Conservation (phyloP, 2,113 vertebrate species). For the Chrysemys picta region DNA sequence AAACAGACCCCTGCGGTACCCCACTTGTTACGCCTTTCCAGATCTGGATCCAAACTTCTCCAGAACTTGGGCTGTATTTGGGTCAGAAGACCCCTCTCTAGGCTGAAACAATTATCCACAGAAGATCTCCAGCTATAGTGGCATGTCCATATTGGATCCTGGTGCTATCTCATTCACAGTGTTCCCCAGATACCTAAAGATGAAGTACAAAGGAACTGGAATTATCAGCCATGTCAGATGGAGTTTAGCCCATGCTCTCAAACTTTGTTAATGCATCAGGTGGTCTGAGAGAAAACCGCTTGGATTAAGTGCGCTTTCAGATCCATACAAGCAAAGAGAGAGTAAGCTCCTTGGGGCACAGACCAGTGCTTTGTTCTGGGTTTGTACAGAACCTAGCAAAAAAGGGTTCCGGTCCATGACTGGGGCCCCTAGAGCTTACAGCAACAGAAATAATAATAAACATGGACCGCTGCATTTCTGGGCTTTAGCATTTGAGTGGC, state of each 20-base stretch:
- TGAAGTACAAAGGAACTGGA: background rate
- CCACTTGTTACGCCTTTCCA: no score
- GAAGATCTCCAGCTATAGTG: background rate
- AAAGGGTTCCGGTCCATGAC: background rate
- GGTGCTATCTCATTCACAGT: background rate
- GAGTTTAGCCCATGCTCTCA: background rate
- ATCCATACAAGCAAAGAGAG: background rate
- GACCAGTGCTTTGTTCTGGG: background rate
- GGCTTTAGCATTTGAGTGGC: background rate
- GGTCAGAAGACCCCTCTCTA: background rate
- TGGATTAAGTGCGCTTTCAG: background rate
- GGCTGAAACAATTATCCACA: background rate
- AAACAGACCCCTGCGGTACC: no score
- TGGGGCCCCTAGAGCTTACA: background rate
- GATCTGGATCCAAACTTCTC: background rate
- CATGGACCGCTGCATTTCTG: background rate
- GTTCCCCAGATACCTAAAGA: background rate
- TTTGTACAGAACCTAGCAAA: background rate
- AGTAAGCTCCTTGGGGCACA: background rate
- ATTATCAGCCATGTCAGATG: background rate
- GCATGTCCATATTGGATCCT: background rate
- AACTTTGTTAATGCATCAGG: background rate
- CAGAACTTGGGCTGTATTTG: background rate
- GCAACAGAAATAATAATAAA: background rate
- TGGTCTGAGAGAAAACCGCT: background rate